phyloP scores from a whole-genome alignment of 1,140 invertebrate species.

The Scylla paramamosain region DNA sequence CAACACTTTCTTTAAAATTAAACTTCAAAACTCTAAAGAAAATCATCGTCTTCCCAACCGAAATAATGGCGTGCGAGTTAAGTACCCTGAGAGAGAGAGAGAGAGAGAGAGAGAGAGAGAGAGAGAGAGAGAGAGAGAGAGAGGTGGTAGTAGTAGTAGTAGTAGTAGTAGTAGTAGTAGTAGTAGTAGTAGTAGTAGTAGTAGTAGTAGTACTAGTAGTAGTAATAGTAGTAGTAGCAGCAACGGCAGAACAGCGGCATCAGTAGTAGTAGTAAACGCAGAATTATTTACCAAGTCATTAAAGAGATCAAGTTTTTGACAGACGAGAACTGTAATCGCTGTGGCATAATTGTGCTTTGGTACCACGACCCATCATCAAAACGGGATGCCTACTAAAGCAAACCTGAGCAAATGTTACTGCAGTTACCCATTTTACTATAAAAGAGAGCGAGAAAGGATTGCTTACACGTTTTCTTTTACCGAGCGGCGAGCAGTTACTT shows the following conservation, averaged over 20 bases:
- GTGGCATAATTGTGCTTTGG: too few species aligned
- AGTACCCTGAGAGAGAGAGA: background rate
- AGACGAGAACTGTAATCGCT: too few species aligned
- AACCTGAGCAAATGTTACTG: too few species aligned
- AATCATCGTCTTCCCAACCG: constrained; percentile 15
- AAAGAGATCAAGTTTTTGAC: too few species aligned
- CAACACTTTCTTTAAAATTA: constrained; percentile 36
- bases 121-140: background rate
- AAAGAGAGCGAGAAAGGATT: too few species aligned
- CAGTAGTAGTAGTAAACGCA: too few species aligned
- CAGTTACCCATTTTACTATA: too few species aligned
- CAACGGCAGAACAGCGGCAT: background rate
- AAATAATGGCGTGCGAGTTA: background rate
- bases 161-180: constrained; percentile 14
- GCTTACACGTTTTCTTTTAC: too few species aligned
- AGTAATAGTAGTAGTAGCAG: constrained; percentile 5
- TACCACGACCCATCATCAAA: too few species aligned
- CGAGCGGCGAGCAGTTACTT: too few species aligned
- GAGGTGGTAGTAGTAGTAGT: constrained; percentile 17
- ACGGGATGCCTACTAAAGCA: too few species aligned
- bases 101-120: background rate
- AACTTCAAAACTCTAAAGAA: constrained; percentile 11
- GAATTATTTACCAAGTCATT: too few species aligned
- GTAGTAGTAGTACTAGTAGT: background rate
- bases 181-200: constrained; percentile 1